Evolutionary conservation across 1,140 invertebrate genomes (phyloP).

Genomic region (Radopholus similis): DNA sequence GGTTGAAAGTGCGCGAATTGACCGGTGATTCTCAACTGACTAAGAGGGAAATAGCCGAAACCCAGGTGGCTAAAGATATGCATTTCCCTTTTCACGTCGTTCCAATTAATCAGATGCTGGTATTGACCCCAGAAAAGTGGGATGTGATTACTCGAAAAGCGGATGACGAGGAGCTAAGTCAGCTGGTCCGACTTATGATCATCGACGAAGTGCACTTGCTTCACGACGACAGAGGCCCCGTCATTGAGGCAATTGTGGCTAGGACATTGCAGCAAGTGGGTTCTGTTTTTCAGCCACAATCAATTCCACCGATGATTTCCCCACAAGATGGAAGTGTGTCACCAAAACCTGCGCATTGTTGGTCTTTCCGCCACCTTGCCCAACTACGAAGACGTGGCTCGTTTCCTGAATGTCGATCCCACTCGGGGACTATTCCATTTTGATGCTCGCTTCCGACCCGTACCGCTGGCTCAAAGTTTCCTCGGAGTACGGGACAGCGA

Average conservation of each 20-base stretch:
- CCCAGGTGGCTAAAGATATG: slow-evolving; percentile 68
- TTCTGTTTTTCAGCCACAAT: neutral
- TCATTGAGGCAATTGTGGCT: slow-evolving; percentile 93
- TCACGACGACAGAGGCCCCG: slow-evolving; percentile 92
- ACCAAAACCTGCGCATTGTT: slow-evolving; percentile 89
- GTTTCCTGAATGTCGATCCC: slow-evolving; percentile 88
- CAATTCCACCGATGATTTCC: neutral
- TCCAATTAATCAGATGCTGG: slow-evolving; percentile 71
- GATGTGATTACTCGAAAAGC: slow-evolving; percentile 96
- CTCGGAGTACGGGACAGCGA: slow-evolving; percentile 76
- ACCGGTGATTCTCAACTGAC: slow-evolving; percentile 98
- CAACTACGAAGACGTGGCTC: slow-evolving; percentile 92
- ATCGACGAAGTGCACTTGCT: slow-evolving; percentile 97
- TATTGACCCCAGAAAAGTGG: slow-evolving; percentile 99
- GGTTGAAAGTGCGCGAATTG: slow-evolving; percentile 80
- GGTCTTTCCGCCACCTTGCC: slow-evolving; percentile 97
- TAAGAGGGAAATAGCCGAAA: slow-evolving; percentile 86
- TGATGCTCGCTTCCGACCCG: slow-evolving; percentile 89
- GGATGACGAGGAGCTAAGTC: slow-evolving; percentile 71
- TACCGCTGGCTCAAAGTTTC: slow-evolving; percentile 84
- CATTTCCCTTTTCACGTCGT: neutral
- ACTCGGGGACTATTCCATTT: slow-evolving; percentile 91
- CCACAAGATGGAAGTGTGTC: slow-evolving; percentile 76
- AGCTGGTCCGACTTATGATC: slow-evolving; percentile 86
- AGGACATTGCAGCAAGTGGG: slow-evolving; percentile 79